These are phyloP conservation scores for Corythoichthys haematopterus DNA, from an alignment of 2,113 vertebrate genomes.

Conservation along the genomic window DNA sequence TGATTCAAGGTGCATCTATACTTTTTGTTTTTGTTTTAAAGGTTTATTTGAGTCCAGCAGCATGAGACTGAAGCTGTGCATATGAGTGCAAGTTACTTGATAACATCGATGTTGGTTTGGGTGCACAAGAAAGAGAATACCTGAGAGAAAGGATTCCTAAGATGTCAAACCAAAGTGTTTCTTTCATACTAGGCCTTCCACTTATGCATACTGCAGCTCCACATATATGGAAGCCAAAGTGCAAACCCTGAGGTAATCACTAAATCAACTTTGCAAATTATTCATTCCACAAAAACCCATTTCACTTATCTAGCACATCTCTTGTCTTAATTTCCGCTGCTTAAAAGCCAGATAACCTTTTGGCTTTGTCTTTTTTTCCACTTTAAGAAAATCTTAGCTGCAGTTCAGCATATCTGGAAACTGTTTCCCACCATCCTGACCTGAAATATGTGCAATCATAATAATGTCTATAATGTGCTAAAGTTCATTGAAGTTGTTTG, in stretches of 20 bases:
- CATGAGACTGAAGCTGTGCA: not conserved
- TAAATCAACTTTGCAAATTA: conserved; percentile 8
- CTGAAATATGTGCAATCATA: not conserved
- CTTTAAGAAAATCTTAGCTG: not conserved
- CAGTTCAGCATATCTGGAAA: not conserved
- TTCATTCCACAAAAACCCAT: conserved; percentile 4
- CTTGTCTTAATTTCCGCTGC: conserved; percentile 6
- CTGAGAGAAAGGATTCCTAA: not conserved
- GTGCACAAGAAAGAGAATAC: not conserved
- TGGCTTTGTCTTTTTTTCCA: conserved; percentile 1
- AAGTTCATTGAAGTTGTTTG: not conserved
- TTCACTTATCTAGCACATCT: conserved; percentile 4
- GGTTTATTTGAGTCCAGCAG: not conserved
- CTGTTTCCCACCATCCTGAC: not conserved
- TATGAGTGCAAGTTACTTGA: not conserved
- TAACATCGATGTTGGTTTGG: not conserved
- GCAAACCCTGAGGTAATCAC: not conserved
- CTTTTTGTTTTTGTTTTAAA: not conserved
- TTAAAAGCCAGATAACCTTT: conserved; percentile 10
- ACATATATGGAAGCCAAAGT: not conserved
- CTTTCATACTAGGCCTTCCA: not conserved
- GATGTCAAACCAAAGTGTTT: conserved; percentile 1
- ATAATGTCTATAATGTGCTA: not conserved
- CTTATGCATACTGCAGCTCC: not conserved
- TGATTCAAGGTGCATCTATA: not conserved